These are phyloP conservation scores for Cololabis saira DNA, from an alignment of 2,113 vertebrate species.

Conservation along the genomic window DNA sequence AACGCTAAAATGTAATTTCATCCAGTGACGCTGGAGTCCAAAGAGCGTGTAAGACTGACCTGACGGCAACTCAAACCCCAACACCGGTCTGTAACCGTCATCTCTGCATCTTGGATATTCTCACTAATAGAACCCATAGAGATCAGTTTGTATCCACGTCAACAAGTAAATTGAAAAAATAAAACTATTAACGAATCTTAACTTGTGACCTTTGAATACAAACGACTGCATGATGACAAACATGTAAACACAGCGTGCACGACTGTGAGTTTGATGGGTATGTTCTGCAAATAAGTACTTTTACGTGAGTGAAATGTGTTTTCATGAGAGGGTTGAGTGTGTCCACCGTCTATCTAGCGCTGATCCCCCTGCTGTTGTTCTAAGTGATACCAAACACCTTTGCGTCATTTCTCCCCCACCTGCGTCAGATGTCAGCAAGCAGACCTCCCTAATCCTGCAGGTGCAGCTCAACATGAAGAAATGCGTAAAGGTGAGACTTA, in stretches of 20 bases:
- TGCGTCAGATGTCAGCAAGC: slow-evolving; percentile 48
- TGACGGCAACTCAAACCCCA: too few relatives aligned
- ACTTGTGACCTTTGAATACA: background rate
- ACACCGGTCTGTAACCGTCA: too few relatives aligned
- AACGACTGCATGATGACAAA: slow-evolving; percentile 1
- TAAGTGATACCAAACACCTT: slow-evolving; percentile 47
- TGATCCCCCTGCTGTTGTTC: slow-evolving; percentile 29
- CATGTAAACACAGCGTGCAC: background rate
- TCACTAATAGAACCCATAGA: too few relatives aligned
- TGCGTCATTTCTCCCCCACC: slow-evolving; percentile 53
- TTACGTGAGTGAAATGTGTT: background rate
- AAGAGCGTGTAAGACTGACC: too few relatives aligned
- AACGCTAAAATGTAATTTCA: too few relatives aligned
- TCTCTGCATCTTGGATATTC: too few relatives aligned
- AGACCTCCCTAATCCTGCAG: slow-evolving; percentile 25
- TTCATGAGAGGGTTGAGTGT: slow-evolving; percentile 2
- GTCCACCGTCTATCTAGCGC: background rate
- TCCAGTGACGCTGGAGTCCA: too few relatives aligned
- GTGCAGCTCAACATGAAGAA: slow-evolving; percentile 6
- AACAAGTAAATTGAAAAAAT: background rate
- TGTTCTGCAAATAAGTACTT: background rate
- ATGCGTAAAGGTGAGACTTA: slow-evolving; percentile 2
- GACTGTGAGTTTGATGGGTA: background rate
- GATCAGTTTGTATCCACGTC: background rate
- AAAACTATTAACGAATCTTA: background rate